Conservation (phyloP, 1,140 invertebrate genomes). For the Pseudomyrmex gracilis region DNA sequence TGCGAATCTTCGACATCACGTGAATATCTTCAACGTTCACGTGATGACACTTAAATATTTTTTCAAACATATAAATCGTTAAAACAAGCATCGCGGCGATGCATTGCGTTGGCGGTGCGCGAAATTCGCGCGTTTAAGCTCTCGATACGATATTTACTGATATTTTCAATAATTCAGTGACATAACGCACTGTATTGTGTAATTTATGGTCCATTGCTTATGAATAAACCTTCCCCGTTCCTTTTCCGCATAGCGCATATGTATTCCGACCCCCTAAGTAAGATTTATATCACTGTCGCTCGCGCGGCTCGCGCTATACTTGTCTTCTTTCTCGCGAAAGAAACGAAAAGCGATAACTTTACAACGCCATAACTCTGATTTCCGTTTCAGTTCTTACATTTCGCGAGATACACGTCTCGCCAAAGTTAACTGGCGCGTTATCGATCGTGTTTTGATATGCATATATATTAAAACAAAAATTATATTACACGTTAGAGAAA, state of each 20-base stretch:
- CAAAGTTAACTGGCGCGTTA: background rate
- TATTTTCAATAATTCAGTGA: slow-evolving; percentile 77
- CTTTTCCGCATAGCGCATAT: slow-evolving; percentile 67
- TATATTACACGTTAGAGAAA: too few relatives aligned
- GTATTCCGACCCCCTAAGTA: slow-evolving; percentile 72
- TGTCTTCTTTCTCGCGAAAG: background rate
- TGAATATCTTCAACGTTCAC: too few relatives aligned
- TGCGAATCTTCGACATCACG: background rate
- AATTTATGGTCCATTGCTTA: slow-evolving; percentile 80
- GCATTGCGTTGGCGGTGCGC: background rate
- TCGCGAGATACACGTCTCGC: background rate
- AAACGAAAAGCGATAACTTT: slow-evolving; percentile 3
- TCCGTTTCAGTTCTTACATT: slow-evolving; percentile 3
- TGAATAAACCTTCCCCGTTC: slow-evolving; percentile 76
- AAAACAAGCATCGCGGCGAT: background rate
- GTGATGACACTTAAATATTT: background rate
- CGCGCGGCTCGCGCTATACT: background rate
- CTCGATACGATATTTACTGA: slow-evolving; percentile 75
- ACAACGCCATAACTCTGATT: background rate
- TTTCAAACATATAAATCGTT: background rate
- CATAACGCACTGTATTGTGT: slow-evolving; percentile 70
- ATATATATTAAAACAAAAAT: too few relatives aligned
- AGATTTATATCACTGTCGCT: slow-evolving; percentile 75
- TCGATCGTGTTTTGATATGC: background rate
- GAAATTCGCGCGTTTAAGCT: slow-evolving; percentile 30